Evolutionary conservation across 1,140 invertebrate genomes (phyloP).

Genomic region (Aphelenchoides fujianensis): DNA sequence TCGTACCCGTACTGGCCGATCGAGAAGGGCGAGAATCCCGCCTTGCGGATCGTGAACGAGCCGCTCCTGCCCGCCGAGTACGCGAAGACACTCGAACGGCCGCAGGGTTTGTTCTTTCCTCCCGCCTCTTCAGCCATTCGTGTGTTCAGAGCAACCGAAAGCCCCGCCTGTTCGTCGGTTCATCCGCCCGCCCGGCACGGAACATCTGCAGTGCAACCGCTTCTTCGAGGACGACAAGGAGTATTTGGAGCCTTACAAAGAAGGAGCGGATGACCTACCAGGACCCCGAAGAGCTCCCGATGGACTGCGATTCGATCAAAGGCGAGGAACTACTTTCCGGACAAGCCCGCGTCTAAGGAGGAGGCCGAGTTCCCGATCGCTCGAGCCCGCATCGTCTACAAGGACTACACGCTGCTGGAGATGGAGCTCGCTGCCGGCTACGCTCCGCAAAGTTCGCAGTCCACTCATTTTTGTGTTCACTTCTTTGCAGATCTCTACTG

Average conservation of each 20-base stretch:
- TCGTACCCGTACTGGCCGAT: neutral
- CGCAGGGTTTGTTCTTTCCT: too few species aligned
- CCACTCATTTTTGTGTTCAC: too few species aligned
- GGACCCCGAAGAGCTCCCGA: constrained; percentile 17
- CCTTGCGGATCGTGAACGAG: neutral
- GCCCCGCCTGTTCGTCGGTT: neutral
- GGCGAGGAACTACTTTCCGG: constrained; percentile 30
- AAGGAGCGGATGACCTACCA: constrained; percentile 9
- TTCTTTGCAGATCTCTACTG: constrained; percentile 53
- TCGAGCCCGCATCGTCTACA: constrained; percentile 40
- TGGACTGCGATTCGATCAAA: constrained; percentile 31
- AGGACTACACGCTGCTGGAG: constrained; percentile 46
- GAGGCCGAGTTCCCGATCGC: constrained; percentile 46
- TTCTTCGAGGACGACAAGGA: constrained; percentile 2
- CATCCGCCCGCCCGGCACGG: neutral
- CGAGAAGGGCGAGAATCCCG: neutral
- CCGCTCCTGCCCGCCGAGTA: neutral
- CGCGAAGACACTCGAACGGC: neutral
- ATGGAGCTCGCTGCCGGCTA: constrained; percentile 39
- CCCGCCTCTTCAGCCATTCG: too few species aligned
- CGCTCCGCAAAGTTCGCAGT: constrained; percentile 47
- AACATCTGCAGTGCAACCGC: constrained; percentile 3
- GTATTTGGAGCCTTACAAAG: neutral
- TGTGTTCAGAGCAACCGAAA: neutral
- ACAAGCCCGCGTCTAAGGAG: constrained; percentile 23